A percentile compares a stretch with the other conserved stretches of the same genome.
These are phyloP conservation scores for Cercopithecus mitis DNA, from an alignment of 2,797 vertebrate genomes.

Conservation along the genomic window DNA sequence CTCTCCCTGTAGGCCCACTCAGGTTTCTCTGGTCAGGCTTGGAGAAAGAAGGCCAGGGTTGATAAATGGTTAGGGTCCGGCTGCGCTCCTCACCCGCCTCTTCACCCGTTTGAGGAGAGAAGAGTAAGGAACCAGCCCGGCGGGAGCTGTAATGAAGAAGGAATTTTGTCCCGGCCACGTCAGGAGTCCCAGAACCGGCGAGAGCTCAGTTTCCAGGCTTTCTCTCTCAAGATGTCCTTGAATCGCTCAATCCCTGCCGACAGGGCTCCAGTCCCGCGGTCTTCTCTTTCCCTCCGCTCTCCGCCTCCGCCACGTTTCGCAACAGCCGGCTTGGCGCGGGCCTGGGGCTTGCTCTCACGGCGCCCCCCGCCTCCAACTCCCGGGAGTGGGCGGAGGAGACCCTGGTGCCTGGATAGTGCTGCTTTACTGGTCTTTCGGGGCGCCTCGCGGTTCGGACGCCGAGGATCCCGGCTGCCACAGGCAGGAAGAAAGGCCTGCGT, in stretches of 20 bases:
- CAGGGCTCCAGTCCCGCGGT: slow-evolving; percentile 17
- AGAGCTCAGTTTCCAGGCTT: slow-evolving; percentile 65
- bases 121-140: not conserved
- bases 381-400: not conserved
- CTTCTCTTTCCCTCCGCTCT: slow-evolving; percentile 45
- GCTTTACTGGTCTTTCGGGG: slow-evolving; percentile 15
- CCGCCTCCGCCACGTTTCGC: slow-evolving; percentile 64
- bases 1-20: slow-evolving; percentile 52
- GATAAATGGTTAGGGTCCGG: slow-evolving; percentile 20
- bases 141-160: slow-evolving; percentile 22
- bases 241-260: slow-evolving; percentile 27
- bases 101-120: not conserved
- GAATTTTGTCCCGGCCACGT: slow-evolving; percentile 40
- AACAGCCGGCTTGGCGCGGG: slow-evolving; percentile 13
- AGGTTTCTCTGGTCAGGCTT: slow-evolving; percentile 54
- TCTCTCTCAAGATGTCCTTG: slow-evolving; percentile 64
- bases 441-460: slow-evolving; percentile 24
- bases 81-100: not conserved
- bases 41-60: slow-evolving; percentile 37
- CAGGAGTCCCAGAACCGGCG: slow-evolving; percentile 51
- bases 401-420: not conserved
- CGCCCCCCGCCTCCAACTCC: slow-evolving; percentile 4
- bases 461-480: not conserved
- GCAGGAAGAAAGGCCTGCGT: slow-evolving; percentile 62
- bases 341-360: not conserved